phyloP scores from a whole-genome alignment of 2,113 vertebrate species.

The Pyrgilauda ruficollis region DNA sequence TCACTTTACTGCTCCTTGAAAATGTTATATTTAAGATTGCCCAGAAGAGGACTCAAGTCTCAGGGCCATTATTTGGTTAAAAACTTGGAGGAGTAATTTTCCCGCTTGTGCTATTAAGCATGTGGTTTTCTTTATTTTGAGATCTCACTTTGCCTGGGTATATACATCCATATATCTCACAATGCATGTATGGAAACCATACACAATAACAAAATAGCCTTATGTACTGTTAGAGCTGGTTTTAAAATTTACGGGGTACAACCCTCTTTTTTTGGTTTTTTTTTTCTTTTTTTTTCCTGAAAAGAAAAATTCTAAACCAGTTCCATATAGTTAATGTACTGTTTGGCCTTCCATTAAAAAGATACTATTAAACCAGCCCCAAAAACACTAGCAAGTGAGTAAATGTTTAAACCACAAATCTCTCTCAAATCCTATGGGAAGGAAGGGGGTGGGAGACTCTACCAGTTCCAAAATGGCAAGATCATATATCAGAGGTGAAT shows the following conservation, averaged over 20 bases:
- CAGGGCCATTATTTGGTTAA: constrained; percentile 53
- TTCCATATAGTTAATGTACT: constrained; percentile 67
- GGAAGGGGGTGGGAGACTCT: constrained; percentile 16
- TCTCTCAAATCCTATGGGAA: constrained; percentile 55
- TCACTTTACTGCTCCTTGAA: constrained; percentile 57
- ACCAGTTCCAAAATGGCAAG: constrained; percentile 60
- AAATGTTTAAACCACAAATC: constrained; percentile 65
- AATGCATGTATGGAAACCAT: constrained; percentile 60
- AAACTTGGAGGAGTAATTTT: constrained; percentile 66
- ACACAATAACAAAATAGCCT: constrained; percentile 60
- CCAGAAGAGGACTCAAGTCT: constrained; percentile 24
- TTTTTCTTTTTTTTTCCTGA: background rate
- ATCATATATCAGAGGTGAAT: constrained; percentile 59
- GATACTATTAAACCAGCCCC: constrained; percentile 64
- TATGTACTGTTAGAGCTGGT: constrained; percentile 45
- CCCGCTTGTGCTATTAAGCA: constrained; percentile 60
- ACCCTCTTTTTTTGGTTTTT: background rate
- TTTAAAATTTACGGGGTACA: constrained; percentile 72
- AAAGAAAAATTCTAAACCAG: constrained; percentile 58
- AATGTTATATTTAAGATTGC: background rate
- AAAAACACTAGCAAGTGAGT: constrained; percentile 62
- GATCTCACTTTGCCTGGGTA: constrained; percentile 53
- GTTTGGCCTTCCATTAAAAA: constrained; percentile 69
- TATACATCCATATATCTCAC: constrained; percentile 58
- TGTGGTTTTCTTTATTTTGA: constrained; percentile 61